Evolutionary conservation across 2,888 invertebrate genomes (phyloP).

Genomic region (Linnaemya vulpina): DNA sequence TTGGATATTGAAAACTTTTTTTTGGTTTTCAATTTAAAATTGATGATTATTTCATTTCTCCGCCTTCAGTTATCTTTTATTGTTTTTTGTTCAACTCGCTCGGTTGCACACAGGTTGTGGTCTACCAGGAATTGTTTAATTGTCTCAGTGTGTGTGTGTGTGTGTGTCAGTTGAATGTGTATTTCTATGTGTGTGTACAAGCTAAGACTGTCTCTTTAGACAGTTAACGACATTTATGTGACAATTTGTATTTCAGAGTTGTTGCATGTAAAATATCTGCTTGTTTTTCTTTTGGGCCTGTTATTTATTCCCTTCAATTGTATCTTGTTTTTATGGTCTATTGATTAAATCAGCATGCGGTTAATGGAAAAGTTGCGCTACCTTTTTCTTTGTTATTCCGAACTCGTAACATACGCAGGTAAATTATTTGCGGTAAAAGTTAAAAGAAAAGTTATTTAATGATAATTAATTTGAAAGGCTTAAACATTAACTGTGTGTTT

Average conservation of each 20-base stretch:
- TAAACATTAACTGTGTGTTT: not conserved
- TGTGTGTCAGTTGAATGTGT: not conserved
- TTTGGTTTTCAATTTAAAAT: conserved; percentile 29
- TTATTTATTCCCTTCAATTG: conserved; percentile 26
- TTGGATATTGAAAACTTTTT: not conserved
- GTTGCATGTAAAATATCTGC: not conserved
- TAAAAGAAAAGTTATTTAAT: not conserved
- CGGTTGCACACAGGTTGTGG: conserved; percentile 12
- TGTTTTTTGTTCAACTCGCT: not conserved
- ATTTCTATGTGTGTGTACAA: not conserved
- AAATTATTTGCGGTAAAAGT: not conserved
- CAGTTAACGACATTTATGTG: conserved; percentile 54
- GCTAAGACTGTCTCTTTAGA: conserved; percentile 13
- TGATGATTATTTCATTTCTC: conserved; percentile 38
- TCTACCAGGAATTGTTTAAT: not conserved
- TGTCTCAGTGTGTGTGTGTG: not conserved
- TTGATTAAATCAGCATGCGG: conserved; percentile 42
- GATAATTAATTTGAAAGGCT: not conserved
- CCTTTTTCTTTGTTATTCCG: not conserved
- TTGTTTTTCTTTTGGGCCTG: not conserved
- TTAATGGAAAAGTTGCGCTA: not conserved
- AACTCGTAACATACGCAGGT: not conserved
- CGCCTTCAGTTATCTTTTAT: not conserved
- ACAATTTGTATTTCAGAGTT: conserved; percentile 45
- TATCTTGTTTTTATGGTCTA: conserved; percentile 34